These are phyloP conservation scores for Eupithecia inturbata DNA, from an alignment of 2,888 invertebrate species.

Conservation along the genomic window DNA sequence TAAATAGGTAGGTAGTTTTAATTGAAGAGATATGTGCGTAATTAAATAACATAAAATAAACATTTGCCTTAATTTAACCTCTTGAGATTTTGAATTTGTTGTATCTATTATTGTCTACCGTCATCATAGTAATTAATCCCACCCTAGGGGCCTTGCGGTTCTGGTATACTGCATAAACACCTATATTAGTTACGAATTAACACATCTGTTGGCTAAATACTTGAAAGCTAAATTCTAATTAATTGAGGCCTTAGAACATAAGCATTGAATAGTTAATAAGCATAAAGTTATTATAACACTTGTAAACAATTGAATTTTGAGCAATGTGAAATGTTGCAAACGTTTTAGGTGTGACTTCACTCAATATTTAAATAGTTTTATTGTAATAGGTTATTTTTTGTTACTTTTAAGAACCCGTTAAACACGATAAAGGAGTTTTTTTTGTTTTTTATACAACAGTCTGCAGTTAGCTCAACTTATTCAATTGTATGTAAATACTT, in stretches of 20 bases:
- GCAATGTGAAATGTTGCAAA: background rate
- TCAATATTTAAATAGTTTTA: background rate
- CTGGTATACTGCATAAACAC: constrained; percentile 37
- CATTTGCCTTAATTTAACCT: background rate
- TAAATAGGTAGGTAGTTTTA: background rate
- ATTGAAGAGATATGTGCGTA: background rate
- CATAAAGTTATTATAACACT: background rate
- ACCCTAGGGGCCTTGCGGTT: constrained; percentile 47
- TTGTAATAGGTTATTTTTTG: background rate
- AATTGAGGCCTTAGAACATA: constrained; percentile 31
- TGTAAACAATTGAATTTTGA: background rate
- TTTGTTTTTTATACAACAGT: background rate
- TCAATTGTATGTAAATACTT: too few relatives aligned
- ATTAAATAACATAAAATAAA: background rate
- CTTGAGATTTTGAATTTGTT: background rate
- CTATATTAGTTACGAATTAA: constrained; percentile 41
- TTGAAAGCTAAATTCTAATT: constrained; percentile 40
- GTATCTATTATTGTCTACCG: constrained; percentile 3
- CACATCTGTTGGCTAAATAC: constrained; percentile 38
- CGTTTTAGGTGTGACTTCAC: background rate
- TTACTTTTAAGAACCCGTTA: background rate
- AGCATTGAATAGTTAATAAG: constrained; percentile 3
- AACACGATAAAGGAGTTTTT: background rate
- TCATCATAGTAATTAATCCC: constrained; percentile 45
- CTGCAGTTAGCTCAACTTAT: too few relatives aligned